Evolutionary conservation across 2,888 invertebrate species (phyloP).

Genomic region (Tipula unca): DNA sequence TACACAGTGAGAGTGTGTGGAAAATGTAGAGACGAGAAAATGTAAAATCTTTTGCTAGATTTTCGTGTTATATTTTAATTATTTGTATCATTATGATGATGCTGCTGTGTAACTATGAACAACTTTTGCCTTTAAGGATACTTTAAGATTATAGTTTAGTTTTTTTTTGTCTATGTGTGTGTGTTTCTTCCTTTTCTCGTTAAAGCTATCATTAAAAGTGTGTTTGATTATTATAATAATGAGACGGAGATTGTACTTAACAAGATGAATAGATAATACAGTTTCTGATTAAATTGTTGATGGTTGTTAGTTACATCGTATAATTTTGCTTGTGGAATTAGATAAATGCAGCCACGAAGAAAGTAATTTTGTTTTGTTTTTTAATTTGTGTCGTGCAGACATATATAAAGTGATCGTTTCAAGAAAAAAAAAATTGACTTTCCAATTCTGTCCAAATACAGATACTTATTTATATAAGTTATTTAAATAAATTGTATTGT

Average conservation of each 20-base stretch:
- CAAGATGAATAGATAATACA: background rate
- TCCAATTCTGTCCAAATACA: no score
- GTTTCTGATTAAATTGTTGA: background rate
- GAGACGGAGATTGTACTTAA: background rate
- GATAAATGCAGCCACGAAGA: no score
- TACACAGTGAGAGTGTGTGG: background rate
- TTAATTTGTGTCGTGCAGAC: no score
- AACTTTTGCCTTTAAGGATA: background rate
- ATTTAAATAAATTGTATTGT: no score
- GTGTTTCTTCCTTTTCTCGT: background rate
- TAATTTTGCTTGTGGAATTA: background rate
- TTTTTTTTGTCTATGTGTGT: background rate
- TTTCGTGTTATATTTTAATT: background rate
- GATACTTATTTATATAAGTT: no score
- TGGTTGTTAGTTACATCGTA: background rate
- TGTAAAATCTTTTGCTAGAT: background rate
- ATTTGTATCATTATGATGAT: background rate
- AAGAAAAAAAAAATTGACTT: no score
- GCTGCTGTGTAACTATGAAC: background rate
- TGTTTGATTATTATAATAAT: background rate
- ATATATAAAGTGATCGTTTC: no score
- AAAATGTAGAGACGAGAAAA: background rate
- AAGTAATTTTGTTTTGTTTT: no score
- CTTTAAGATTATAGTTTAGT: background rate
- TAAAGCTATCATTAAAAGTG: background rate